Percentiles rank a stretch among this genome's conserved stretches.
phyloP scores from a whole-genome alignment of 2,888 invertebrate species.

The Sylvicola cinctus region DNA sequence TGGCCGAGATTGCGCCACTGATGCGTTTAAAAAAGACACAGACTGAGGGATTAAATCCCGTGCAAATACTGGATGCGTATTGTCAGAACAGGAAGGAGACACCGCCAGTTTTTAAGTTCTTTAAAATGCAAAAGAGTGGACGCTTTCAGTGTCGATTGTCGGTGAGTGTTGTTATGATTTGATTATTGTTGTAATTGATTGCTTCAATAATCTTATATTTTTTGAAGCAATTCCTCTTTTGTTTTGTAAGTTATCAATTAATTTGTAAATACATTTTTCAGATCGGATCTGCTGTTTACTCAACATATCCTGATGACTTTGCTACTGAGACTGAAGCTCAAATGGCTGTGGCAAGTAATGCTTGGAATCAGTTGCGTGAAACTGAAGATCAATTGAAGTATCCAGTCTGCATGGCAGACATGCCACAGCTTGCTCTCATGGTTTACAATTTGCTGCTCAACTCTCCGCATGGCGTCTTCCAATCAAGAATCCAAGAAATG shows the following conservation, averaged over 20 bases:
- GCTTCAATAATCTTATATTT: too few relatives aligned
- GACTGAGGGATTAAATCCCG: conserved; percentile 9
- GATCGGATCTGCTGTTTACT: conserved; percentile 13
- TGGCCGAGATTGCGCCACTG: too few relatives aligned
- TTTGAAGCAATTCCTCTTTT: too few relatives aligned
- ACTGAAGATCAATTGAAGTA: conserved; percentile 13
- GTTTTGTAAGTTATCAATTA: neutral
- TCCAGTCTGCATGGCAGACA: conserved; percentile 14
- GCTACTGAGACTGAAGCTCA: conserved; percentile 14
- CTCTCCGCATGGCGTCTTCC: conserved; percentile 36
- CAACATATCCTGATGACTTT: conserved; percentile 20
- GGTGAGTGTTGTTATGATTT: conserved; percentile 8
- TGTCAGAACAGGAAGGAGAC: conserved; percentile 14
- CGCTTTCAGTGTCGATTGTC: conserved; percentile 16
- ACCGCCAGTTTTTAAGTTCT: conserved; percentile 14
- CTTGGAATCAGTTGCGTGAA: conserved; percentile 16
- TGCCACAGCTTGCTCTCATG: conserved; percentile 16
- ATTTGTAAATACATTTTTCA: neutral
- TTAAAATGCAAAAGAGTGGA: conserved; percentile 12
- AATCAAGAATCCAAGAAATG: conserved; percentile 31
- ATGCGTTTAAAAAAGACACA: too few relatives aligned
- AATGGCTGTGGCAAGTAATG: conserved; percentile 16
- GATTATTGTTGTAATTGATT: too few relatives aligned
- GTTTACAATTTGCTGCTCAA: conserved; percentile 18
- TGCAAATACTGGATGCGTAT: conserved; percentile 15